Base-by-base conservation (phyloP, 2,888 invertebrate genomes). In the Pharmacophagus antenor region DNA sequence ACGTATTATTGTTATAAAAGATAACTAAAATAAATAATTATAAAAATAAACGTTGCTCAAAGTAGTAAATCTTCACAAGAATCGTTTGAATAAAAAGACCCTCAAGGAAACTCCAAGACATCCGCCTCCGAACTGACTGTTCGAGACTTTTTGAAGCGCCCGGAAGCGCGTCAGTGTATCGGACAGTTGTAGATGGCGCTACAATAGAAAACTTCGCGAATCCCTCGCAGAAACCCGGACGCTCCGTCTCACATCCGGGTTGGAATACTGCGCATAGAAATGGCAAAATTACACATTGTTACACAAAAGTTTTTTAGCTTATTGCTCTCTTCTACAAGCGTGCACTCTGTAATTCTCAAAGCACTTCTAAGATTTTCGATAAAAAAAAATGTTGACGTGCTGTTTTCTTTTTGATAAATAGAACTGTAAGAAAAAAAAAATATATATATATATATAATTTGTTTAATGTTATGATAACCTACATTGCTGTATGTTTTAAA, bases 231-330 rank as follows among this genome's bases (percentile, higher is more conserved):
- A 70, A 71, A 74, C 70, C 69, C 76, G 71, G 74, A 79, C n/a
- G 77, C 77, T 65, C 67, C 74, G 75, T 67, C n/a, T n/a, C 63
- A 72, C 80, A 83, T 88, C 88, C 88, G 85, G 76, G 65, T 72
- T 78, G 79, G 80, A 80, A 77, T 77, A 79, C 75, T 76, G 67
- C 84, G 90, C 90, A 90, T 90, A 90, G 79, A 87, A 89, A 90
- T 88, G 85, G 88, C 87, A 84, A 79, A 82, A 90, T 90, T 90
- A 90, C 70, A 79, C 77, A 87, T 89, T 89, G 88, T 89, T 85
- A 86, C 76, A 76, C 79, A 80, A 88, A 89, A 89, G 82, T 89
- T 90, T 85, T 73, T 72, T 75, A 77, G 80, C 78, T 73, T 83
- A 85, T 85, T 86, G 79, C 84, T 78, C 84, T 83, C 79, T 76